A percentile compares a stretch with the other conserved stretches of the same genome.
phyloP scores from a whole-genome alignment of 2,888 invertebrate genomes.

The Lasioglossum marginatum region DNA sequence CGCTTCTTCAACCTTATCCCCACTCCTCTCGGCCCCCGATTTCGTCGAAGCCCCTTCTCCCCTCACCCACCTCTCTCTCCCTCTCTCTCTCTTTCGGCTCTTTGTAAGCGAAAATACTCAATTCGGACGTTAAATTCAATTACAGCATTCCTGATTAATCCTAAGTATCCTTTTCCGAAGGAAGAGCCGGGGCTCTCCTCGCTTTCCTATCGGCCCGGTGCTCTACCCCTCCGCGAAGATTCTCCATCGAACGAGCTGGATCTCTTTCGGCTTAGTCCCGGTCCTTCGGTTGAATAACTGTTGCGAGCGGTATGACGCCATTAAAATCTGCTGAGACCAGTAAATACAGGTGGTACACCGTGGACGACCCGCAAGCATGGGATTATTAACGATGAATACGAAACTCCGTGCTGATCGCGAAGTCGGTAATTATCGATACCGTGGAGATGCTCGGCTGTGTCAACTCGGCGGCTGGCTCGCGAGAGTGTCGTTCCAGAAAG shows the following conservation, averaged over 20 bases:
- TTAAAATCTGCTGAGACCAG: slow-evolving; percentile 66
- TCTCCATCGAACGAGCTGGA: slow-evolving; percentile 67
- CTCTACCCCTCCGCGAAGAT: slow-evolving; percentile 37
- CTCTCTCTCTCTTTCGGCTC: slow-evolving; percentile 70
- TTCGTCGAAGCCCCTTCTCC: slow-evolving; percentile 70
- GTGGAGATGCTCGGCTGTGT: not conserved
- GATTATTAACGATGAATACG: slow-evolving; percentile 46
- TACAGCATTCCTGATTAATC: slow-evolving; percentile 82
- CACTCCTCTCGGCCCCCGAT: slow-evolving; percentile 43
- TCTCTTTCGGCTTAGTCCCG: slow-evolving; percentile 68
- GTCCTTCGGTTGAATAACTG: slow-evolving; percentile 67
- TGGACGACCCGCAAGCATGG: slow-evolving; percentile 18
- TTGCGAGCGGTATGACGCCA: slow-evolving; percentile 68
- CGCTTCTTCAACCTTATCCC: slow-evolving; percentile 48
- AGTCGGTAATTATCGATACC: slow-evolving; percentile 15
- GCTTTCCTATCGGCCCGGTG: slow-evolving; percentile 22
- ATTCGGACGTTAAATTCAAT: slow-evolving; percentile 83
- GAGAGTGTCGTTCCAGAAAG: not conserved
- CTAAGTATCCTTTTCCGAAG: slow-evolving; percentile 78
- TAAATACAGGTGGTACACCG: slow-evolving; percentile 30
- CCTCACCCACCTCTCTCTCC: slow-evolving; percentile 72
- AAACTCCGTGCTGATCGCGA: not conserved
- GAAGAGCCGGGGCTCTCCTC: slow-evolving; percentile 55
- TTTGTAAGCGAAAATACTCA: slow-evolving; percentile 84
- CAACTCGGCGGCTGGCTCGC: not conserved